Percentiles rank a stretch among this genome's conserved stretches.
Conservation (phyloP, 2,888 invertebrate species). For the Balanococcus diminutus region DNA sequence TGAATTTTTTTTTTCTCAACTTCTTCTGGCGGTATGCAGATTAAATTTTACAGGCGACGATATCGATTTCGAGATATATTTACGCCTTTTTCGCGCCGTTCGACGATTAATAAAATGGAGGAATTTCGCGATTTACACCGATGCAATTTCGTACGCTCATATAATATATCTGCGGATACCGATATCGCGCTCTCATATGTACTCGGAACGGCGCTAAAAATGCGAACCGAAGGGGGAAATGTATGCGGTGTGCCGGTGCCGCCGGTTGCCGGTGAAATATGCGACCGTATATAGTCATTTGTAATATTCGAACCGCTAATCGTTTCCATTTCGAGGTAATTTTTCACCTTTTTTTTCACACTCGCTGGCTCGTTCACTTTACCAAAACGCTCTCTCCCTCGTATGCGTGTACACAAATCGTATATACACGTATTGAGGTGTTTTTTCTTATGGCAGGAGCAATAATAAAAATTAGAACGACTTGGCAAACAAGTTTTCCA, state of each 20-base stretch:
- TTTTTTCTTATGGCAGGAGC: neutral
- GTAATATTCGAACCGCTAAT: constrained; percentile 27
- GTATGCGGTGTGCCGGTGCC: neutral
- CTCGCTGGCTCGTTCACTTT: neutral
- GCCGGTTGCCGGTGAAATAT: neutral
- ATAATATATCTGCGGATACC: neutral
- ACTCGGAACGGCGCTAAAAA: neutral
- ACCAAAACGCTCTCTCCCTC: neutral
- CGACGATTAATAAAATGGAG: neutral
- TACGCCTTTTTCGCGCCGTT: neutral
- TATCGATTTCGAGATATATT: constrained; percentile 9
- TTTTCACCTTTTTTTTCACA: neutral
- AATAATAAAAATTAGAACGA: neutral
- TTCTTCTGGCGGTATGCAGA: neutral
- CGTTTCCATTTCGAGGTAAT: constrained; percentile 31
- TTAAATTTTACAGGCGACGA: neutral
- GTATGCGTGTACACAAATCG: neutral
- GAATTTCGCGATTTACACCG: neutral
- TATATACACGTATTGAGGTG: neutral
- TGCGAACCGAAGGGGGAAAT: neutral
- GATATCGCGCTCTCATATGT: no score
- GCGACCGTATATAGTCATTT: constrained; percentile 27
- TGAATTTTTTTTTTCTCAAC: neutral
- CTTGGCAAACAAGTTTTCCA: neutral
- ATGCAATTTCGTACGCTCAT: neutral